Conservation (phyloP, 2,888 invertebrate species). For the Andricus curvator region DNA sequence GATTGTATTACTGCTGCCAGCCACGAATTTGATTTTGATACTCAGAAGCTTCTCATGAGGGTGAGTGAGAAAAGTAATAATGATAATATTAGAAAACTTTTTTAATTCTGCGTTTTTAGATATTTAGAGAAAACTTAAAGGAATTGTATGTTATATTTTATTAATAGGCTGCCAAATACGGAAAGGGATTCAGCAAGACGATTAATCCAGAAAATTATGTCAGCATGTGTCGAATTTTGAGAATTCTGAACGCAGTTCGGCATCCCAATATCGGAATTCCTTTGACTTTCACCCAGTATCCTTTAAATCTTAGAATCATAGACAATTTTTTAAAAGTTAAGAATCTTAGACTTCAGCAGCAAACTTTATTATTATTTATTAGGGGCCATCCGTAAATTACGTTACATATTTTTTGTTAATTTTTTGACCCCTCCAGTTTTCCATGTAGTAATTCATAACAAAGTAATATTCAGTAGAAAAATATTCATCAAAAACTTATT, state of each 20-base stretch:
- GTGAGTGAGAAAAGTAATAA: slow-evolving; percentile 77
- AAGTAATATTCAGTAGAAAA: too few relatives aligned
- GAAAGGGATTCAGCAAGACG: slow-evolving; percentile 92
- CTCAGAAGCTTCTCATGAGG: slow-evolving; percentile 93
- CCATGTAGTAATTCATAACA: too few relatives aligned
- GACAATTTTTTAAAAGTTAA: background rate
- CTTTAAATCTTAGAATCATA: slow-evolving; percentile 76
- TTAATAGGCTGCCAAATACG: slow-evolving; percentile 92
- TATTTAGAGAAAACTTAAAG: background rate
- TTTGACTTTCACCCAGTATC: slow-evolving; percentile 93
- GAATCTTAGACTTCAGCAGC: background rate
- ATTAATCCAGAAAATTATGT: slow-evolving; percentile 90
- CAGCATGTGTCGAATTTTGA: slow-evolving; percentile 89
- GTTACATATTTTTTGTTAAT: too few relatives aligned
- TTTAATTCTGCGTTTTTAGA: too few relatives aligned
- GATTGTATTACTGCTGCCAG: slow-evolving; percentile 96
- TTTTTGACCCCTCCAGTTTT: too few relatives aligned
- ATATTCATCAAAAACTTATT: too few relatives aligned
- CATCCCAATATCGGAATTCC: slow-evolving; percentile 93
- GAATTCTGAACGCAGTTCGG: slow-evolving; percentile 94
- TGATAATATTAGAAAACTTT: too few relatives aligned
- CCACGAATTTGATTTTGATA: slow-evolving; percentile 91
- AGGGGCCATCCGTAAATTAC: too few relatives aligned
- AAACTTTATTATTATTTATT: background rate
- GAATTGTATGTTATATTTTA: background rate